Evolutionary conservation across 1,140 invertebrate genomes (phyloP), one percentile per base, ranked within the genome.

Genomic region (Sitodiplosis mosellana): DNA sequence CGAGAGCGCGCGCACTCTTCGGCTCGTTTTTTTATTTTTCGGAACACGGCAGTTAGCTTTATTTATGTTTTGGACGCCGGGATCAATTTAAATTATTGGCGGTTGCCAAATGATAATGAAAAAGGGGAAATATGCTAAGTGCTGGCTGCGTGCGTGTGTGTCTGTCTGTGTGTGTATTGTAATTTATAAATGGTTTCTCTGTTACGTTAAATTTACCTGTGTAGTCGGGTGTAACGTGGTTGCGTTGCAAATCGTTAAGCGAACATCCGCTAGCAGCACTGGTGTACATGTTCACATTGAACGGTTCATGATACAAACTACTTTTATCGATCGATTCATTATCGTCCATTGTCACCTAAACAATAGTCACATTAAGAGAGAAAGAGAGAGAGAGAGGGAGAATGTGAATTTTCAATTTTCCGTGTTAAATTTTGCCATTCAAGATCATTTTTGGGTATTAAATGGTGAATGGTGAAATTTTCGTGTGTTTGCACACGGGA

Each of bases 221-320:
- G 51, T 67, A 68, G 57, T 68, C 66, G 48, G 64, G 64, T 53
- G 62, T 62, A 51, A 59, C 55, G 57, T 67, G 63, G 52, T 63
- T 62, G 50, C 60, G 57, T 54, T 63, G 64, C 52, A 62, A 57
- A 56, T 63, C 61, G 55, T 64, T 63, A 54, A 63, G 57, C 47
- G 60, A 60, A 50, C 61, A 63, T 38, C 56, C 62, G 50, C 61
- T 64, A 44, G 60, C 61, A 49, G 60, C 60, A 58, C 61, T 64
- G 45, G 63, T 59, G 55, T 65, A 69, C 58, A 67, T 65, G 54
- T 64, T 68, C 48, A 64, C 57, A 53, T 68, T 66, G 59, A 63
- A 66, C 45, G 66, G 65, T 56, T 70, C 68, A 53, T 69, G 66
- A 56, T 69, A 69, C 33, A 69, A 55, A 53, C 62, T 63, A 48